These are phyloP conservation scores for Teleogryllus occipitalis DNA, from an alignment of 1,140 invertebrate species.

Conservation along the genomic window DNA sequence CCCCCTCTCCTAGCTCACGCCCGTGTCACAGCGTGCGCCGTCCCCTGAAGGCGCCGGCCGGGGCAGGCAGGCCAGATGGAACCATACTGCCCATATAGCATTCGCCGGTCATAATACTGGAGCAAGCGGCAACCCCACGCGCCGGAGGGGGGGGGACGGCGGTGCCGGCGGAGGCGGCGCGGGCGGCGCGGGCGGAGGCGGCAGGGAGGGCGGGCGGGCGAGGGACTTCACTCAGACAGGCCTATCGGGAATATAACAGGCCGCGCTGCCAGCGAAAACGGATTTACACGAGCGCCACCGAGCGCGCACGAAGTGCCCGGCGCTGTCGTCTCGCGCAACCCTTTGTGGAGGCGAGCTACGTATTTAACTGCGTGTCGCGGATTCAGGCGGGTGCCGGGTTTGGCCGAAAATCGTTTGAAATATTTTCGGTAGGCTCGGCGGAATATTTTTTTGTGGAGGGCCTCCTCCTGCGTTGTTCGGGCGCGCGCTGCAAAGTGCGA, in stretches of 20 bases:
- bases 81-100: slow-evolving; percentile 3
- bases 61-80: neutral
- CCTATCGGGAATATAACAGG: slow-evolving; percentile 3
- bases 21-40: neutral
- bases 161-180: too few relatives aligned
- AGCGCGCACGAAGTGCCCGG: neutral
- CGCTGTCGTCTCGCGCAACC: neutral
- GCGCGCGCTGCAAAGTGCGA: neutral
- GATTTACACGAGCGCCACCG: neutral
- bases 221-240: neutral
- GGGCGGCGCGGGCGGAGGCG: too few relatives aligned
- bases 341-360: neutral
- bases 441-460: neutral
- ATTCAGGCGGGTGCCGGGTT: neutral
- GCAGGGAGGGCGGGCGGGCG: too few relatives aligned
- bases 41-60: neutral
- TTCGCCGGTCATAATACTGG: slow-evolving; percentile 3
- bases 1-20: neutral
- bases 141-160: neutral
- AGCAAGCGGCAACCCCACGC: neutral
- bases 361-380: neutral
- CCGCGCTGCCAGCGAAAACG: neutral
- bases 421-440: neutral
- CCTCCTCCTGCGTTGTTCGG: neutral
- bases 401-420: neutral